These are phyloP conservation scores for Scotopteryx bipunctaria DNA, from an alignment of 2,888 invertebrate species.

Conservation along the genomic window DNA sequence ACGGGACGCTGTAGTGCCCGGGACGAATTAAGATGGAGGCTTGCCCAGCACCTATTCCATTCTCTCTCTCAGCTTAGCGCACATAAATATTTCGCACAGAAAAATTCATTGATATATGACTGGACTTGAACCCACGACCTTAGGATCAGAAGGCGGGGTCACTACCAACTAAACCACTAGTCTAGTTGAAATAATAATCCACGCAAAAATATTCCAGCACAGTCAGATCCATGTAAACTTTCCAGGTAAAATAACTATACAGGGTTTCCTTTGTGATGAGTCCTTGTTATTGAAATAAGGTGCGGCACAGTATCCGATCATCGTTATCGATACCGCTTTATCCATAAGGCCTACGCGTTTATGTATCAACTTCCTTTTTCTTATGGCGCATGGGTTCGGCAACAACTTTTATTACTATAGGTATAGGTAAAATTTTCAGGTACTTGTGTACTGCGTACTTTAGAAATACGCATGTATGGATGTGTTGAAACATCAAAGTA, in stretches of 20 bases:
- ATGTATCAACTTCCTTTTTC: slow-evolving; percentile 54
- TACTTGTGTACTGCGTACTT: neutral
- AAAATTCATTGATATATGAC: too few relatives aligned
- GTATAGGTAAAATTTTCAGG: slow-evolving; percentile 20
- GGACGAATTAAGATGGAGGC: too few relatives aligned
- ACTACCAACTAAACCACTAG: too few relatives aligned
- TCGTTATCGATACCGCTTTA: slow-evolving; percentile 64
- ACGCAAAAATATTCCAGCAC: slow-evolving; percentile 32
- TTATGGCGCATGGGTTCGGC: slow-evolving; percentile 47
- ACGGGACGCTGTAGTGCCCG: too few relatives aligned
- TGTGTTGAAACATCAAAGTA: too few relatives aligned
- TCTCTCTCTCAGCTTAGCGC: too few relatives aligned
- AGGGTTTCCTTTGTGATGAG: slow-evolving; percentile 58
- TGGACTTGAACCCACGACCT: too few relatives aligned
- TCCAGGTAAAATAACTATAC: slow-evolving; percentile 57
- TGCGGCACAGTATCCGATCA: slow-evolving; percentile 58
- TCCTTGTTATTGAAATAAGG: slow-evolving; percentile 76
- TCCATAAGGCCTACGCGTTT: slow-evolving; percentile 58
- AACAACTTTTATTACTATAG: slow-evolving; percentile 37
- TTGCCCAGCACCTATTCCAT: too few relatives aligned
- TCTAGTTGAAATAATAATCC: too few relatives aligned
- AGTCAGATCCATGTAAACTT: slow-evolving; percentile 40
- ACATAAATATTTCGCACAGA: too few relatives aligned
- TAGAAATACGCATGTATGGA: too few relatives aligned
- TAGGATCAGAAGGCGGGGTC: too few relatives aligned